Percentiles rank a stretch among this genome's conserved stretches.
These are phyloP conservation scores for Garra rufa DNA, from an alignment of 2,113 vertebrate species.

Conservation along the genomic window DNA sequence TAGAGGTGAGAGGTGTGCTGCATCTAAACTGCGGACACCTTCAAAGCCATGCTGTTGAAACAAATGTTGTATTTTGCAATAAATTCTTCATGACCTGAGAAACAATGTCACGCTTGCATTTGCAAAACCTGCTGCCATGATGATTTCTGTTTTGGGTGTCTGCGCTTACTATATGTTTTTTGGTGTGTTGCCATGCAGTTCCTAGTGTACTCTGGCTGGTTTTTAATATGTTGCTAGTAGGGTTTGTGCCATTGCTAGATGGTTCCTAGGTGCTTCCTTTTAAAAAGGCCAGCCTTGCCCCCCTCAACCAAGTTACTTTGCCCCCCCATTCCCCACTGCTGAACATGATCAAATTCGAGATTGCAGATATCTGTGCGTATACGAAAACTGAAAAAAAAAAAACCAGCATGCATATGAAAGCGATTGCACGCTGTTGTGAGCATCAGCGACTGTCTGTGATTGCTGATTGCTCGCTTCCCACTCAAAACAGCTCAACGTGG, in stretches of 20 bases:
- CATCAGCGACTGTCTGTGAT: too few relatives aligned
- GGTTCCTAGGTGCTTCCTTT: too few relatives aligned
- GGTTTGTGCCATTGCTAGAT: background rate
- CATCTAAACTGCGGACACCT: background rate
- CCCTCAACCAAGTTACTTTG: too few relatives aligned
- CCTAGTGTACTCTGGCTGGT: background rate
- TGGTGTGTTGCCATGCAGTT: background rate
- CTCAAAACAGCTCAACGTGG: too few relatives aligned
- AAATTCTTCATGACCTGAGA: background rate
- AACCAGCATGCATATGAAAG: too few relatives aligned
- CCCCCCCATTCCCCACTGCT: too few relatives aligned
- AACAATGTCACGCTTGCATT: background rate
- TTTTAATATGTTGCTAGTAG: background rate
- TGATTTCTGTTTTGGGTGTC: background rate
- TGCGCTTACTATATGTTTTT: background rate
- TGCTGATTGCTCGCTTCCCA: too few relatives aligned
- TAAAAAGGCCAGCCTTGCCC: too few relatives aligned
- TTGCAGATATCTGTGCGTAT: too few relatives aligned
- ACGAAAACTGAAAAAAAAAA: too few relatives aligned
- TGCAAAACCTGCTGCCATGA: background rate
- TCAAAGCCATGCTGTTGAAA: conserved; percentile 11
- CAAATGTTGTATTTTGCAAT: background rate
- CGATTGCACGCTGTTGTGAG: too few relatives aligned
- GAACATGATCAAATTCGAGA: too few relatives aligned
- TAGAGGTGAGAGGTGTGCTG: background rate